These are phyloP conservation scores for Nesidiocoris tenuis DNA, from an alignment of 2,888 invertebrate genomes.

Conservation along the genomic window DNA sequence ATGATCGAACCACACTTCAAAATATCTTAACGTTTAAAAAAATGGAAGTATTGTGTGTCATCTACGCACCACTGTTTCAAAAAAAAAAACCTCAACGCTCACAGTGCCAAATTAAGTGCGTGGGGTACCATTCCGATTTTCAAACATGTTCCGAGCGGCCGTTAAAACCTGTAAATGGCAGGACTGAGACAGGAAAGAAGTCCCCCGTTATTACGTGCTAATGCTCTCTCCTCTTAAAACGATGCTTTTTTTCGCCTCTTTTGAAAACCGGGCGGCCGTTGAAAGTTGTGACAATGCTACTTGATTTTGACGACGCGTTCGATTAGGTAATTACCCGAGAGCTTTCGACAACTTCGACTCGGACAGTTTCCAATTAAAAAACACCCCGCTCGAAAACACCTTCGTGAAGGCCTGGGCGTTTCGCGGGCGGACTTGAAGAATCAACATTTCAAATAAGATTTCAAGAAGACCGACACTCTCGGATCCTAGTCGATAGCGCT, in stretches of 20 bases:
- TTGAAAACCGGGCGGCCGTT: slow-evolving; percentile 2
- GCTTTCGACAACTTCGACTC: slow-evolving; percentile 14
- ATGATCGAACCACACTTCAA: no score
- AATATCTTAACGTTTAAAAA: no score
- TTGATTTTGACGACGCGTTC: slow-evolving; percentile 3
- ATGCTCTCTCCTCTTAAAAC: neutral
- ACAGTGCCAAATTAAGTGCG: no score
- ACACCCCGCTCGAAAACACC: slow-evolving; percentile 8
- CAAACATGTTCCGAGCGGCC: neutral
- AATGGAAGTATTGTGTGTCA: no score
- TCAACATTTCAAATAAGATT: slow-evolving; percentile 37
- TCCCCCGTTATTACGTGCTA: slow-evolving; percentile 18
- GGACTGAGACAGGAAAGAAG: slow-evolving; percentile 2
- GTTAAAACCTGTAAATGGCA: neutral
- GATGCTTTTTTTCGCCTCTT: neutral
- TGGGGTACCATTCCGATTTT: no score
- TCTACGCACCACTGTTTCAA: no score
- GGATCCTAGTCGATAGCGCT: slow-evolving; percentile 28
- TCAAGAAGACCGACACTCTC: slow-evolving; percentile 20
- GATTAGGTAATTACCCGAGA: slow-evolving; percentile 29
- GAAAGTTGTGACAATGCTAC: slow-evolving; percentile 3
- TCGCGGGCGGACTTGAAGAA: slow-evolving; percentile 1
- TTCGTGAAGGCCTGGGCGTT: slow-evolving; percentile 5
- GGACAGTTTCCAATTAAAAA: slow-evolving; percentile 28
- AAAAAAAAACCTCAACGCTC: no score